Conservation (phyloP, 2,113 vertebrate species). For the Eonycteris spelaea region DNA sequence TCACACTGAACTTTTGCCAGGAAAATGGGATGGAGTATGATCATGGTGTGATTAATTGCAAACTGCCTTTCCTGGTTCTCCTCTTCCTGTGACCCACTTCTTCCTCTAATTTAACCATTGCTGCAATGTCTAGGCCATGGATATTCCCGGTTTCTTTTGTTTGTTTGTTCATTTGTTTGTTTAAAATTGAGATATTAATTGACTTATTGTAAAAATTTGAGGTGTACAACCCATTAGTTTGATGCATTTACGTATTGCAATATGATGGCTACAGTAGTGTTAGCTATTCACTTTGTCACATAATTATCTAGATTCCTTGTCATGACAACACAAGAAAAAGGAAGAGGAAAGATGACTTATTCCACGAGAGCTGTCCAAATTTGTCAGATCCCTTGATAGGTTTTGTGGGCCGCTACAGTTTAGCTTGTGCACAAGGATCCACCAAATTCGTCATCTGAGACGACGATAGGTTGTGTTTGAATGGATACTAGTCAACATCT, state of each 20-base stretch:
- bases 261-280: neutral
- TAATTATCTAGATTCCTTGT: neutral
- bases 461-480: neutral
- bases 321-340: neutral
- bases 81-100: neutral
- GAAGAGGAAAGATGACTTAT: neutral
- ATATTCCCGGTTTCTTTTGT: neutral
- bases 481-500: neutral
- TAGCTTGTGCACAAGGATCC: neutral
- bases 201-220: neutral
- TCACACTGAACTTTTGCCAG: neutral
- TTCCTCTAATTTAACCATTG: neutral
- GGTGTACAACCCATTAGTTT: neutral
- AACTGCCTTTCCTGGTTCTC: neutral
- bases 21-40: neutral
- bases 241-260: neutral
- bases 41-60: fast-evolving
- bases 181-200: neutral
- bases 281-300: neutral
- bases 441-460: neutral
- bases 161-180: neutral
- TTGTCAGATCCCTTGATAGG: neutral
- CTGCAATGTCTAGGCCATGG: neutral
- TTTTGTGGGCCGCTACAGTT: neutral
- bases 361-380: neutral